phyloP scores from a whole-genome alignment of 2,888 invertebrate genomes.

The Blastobasis lacticolella region DNA sequence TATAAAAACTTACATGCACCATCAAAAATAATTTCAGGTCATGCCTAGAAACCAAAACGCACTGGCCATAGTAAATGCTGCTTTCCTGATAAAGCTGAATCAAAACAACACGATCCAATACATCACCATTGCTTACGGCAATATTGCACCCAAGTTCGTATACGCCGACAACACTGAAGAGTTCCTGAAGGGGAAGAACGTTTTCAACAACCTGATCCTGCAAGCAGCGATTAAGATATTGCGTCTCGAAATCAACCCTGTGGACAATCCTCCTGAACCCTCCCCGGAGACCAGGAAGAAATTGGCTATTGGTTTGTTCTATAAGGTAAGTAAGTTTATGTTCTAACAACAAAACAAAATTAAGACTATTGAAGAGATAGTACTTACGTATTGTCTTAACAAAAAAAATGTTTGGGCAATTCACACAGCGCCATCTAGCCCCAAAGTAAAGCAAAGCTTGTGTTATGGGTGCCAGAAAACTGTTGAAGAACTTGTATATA shows the following conservation, averaged over 20 bases:
- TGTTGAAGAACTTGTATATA: too few species aligned
- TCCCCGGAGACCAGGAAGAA: constrained; percentile 79
- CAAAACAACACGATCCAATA: constrained; percentile 27
- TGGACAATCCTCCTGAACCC: constrained; percentile 77
- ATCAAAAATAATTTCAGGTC: constrained; percentile 63
- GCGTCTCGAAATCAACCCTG: constrained; percentile 76
- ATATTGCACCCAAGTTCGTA: constrained; percentile 70
- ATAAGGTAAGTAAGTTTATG: constrained; percentile 74
- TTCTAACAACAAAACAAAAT: too few species aligned
- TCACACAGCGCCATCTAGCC: too few species aligned
- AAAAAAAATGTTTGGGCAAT: too few species aligned
- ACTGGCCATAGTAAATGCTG: constrained; percentile 84
- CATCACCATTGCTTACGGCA: constrained; percentile 79
- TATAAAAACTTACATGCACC: background rate
- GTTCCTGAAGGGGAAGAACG: constrained; percentile 56
- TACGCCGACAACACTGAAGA: constrained; percentile 77
- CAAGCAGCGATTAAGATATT: constrained; percentile 69
- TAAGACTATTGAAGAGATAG: too few species aligned
- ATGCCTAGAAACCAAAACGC: constrained; percentile 84
- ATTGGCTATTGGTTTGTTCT: constrained; percentile 83
- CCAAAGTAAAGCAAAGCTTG: too few species aligned
- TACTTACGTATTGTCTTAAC: too few species aligned
- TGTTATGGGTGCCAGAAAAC: too few species aligned
- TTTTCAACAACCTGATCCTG: constrained; percentile 50
- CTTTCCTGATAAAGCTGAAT: constrained; percentile 76